phyloP scores from a whole-genome alignment of 1,140 invertebrate genomes.

The Micrasema minimum region DNA sequence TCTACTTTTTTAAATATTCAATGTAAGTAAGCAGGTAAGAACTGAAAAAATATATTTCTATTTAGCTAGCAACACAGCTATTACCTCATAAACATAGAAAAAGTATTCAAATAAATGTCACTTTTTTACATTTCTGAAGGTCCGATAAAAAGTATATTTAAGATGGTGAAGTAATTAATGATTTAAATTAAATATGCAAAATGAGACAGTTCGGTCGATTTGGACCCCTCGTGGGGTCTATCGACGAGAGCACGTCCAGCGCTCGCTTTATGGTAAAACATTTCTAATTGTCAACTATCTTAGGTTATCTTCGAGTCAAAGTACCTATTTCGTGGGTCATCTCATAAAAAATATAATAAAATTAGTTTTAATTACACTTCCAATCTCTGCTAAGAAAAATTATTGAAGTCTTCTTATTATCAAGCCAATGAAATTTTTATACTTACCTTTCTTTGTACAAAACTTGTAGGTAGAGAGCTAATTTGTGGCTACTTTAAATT shows the following conservation, averaged over 20 bases:
- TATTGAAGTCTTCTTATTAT: too few species aligned
- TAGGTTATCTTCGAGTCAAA: slow-evolving; percentile 25
- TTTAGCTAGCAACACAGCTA: neutral
- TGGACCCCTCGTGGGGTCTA: slow-evolving; percentile 77
- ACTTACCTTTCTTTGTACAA: too few species aligned
- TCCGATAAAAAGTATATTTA: slow-evolving; percentile 22
- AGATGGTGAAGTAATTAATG: slow-evolving; percentile 40
- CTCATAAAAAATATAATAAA: too few species aligned
- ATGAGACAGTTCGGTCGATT: slow-evolving; percentile 58
- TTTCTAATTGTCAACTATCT: neutral
- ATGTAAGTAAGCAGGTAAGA: too few species aligned
- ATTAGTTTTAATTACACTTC: too few species aligned
- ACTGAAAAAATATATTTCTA: neutral
- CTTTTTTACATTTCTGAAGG: slow-evolving; percentile 15
- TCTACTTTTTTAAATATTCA: too few species aligned
- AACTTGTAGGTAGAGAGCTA: too few species aligned
- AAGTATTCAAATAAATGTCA: slow-evolving; percentile 42
- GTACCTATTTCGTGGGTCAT: neutral
- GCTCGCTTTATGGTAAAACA: slow-evolving; percentile 79
- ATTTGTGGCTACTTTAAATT: too few species aligned
- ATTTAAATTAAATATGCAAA: slow-evolving; percentile 43
- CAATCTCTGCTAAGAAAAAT: too few species aligned
- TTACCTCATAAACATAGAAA: slow-evolving; percentile 41
- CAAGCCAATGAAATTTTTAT: too few species aligned
- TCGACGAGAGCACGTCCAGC: slow-evolving; percentile 96